Evolutionary conservation across 2,888 invertebrate species (phyloP).

Genomic region (Lissonota sp.): DNA sequence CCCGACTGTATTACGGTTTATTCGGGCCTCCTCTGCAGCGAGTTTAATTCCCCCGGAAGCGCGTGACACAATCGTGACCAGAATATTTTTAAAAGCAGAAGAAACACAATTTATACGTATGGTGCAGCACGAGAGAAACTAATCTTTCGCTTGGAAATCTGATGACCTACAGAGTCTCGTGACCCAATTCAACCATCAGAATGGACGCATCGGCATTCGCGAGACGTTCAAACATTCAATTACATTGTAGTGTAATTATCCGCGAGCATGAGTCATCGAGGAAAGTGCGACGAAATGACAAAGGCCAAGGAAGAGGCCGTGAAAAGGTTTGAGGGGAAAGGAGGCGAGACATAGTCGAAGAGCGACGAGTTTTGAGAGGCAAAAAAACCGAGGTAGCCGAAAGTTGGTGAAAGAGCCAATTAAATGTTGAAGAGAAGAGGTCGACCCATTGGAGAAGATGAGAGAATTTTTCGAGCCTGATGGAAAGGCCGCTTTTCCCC

Average conservation of each 20-base stretch:
- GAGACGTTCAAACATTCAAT: neutral
- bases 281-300: neutral
- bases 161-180: too few relatives aligned
- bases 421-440: constrained; percentile 21
- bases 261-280: neutral
- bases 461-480: constrained; percentile 22
- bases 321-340: neutral
- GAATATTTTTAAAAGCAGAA: neutral
- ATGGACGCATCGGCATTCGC: too few relatives aligned
- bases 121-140: neutral
- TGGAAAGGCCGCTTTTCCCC: constrained; percentile 9
- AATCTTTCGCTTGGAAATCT: neutral
- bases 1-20: neutral
- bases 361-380: constrained; percentile 13
- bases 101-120: constrained; percentile 5
- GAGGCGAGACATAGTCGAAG: neutral
- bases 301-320: neutral
- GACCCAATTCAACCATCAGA: too few relatives aligned
- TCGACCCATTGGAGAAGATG: neutral
- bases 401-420: constrained; percentile 47
- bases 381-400: neutral
- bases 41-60: constrained; percentile 5
- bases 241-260: neutral
- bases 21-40: neutral
- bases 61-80: constrained; percentile 26